Evolutionary conservation across 2,888 invertebrate genomes (phyloP).

Genomic region (Lasioglossum morio): DNA sequence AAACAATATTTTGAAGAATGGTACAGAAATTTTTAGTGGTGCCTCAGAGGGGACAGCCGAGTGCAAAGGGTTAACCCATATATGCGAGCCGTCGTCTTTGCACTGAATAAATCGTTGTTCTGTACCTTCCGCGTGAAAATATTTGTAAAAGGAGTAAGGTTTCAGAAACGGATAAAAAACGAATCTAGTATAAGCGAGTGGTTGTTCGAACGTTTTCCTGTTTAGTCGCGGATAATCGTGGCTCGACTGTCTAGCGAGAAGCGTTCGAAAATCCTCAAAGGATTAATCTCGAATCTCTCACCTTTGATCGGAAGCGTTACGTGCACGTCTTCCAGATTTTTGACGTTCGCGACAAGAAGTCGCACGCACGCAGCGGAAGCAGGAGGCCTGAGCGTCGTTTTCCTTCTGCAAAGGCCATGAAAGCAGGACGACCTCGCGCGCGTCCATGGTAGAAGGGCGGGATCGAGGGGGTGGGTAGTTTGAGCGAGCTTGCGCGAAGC

Average conservation of each 20-base stretch:
- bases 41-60: no score
- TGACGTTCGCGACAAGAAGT: slow-evolving; percentile 34
- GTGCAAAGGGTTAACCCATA: no score
- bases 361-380: slow-evolving; percentile 37
- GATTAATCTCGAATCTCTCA: slow-evolving; percentile 47
- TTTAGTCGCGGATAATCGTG: background rate
- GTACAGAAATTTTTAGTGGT: no score
- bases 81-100: background rate
- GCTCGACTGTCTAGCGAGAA: no score
- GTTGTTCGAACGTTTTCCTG: no score
- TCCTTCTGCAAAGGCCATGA: background rate
- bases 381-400: background rate
- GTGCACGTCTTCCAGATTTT: slow-evolving; percentile 42
- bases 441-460: background rate
- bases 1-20: no score
- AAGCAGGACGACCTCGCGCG: background rate
- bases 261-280: no score
- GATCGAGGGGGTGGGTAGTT: slow-evolving; percentile 9
- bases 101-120: background rate
- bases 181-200: no score
- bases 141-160: no score
- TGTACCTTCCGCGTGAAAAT: background rate
- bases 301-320: slow-evolving; percentile 53
- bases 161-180: no score
- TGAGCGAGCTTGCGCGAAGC: slow-evolving; percentile 74